Evolutionary conservation across 2,888 invertebrate species (phyloP).

Genomic region (Troides aeacus): DNA sequence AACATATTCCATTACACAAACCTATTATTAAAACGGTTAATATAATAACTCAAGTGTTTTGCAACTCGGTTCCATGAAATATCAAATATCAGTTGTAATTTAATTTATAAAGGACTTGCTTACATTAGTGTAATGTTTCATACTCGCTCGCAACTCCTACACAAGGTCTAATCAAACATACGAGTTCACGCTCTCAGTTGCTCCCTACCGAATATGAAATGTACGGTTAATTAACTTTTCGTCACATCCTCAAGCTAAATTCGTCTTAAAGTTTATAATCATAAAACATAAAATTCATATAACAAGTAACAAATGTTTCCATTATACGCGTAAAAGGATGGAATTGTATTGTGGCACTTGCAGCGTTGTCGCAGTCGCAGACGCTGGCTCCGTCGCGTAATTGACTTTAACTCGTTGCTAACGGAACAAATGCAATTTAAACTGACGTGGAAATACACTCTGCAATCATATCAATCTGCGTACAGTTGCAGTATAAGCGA

Average conservation of each 20-base stretch:
- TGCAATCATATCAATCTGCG: conserved; percentile 24
- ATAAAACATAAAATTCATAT: conserved; percentile 9
- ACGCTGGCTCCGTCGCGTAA: conserved; percentile 19
- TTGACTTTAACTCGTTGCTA: conserved; percentile 27
- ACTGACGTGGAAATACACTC: conserved; percentile 26
- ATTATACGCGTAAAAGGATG: conserved; percentile 15
- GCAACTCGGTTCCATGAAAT: conserved; percentile 2
- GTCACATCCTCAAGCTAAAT: conserved; percentile 6
- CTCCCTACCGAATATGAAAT: conserved; percentile 18
- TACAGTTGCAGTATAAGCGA: conserved; percentile 18
- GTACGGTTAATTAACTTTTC: conserved; percentile 12
- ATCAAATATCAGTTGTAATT: conserved; percentile 18
- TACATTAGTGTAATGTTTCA: conserved; percentile 14
- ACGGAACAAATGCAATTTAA: conserved; percentile 28
- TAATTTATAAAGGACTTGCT: conserved; percentile 23
- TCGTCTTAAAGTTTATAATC: conserved; percentile 4
- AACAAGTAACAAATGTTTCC: conserved; percentile 9
- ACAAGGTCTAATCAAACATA: conserved; percentile 24
- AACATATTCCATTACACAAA: background rate
- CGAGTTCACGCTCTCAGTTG: conserved; percentile 9
- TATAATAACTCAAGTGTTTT: background rate
- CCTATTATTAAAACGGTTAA: background rate
- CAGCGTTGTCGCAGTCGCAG: conserved; percentile 15
- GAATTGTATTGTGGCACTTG: conserved; percentile 28
- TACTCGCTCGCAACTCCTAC: conserved; percentile 24